Evolutionary conservation across 2,113 vertebrate species (phyloP), one percentile per base, ranked within the genome.

Genomic region (Colius striatus): DNA sequence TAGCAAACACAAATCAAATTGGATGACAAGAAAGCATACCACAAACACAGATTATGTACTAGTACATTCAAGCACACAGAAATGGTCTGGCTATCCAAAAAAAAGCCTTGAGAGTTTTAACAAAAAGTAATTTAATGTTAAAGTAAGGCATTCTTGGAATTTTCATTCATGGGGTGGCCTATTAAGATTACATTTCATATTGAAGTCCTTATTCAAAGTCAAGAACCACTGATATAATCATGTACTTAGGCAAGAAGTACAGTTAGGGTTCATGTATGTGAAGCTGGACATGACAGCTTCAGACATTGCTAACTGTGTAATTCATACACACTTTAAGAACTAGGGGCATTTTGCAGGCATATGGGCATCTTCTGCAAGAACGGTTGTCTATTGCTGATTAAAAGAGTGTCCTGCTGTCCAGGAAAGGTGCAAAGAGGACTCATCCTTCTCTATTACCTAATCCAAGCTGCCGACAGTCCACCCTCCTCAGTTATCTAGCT

Each of bases 251-350:
- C 41, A 65, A 54, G 27, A 50, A 65, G 16, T 29, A 30, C 19
- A 67, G 30, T 45, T 47, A 55, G 0, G 1, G 77, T 30, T 61
- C 34, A 38, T 0, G 2, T 17, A 41, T 2, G 4, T 2, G 21
- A 91, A 41, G 32, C 2, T 60, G 45, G 19, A 19, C 7, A 34
- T 34, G 6, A 27, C 75, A 72, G 62, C 58, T 84, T 83, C 4
- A 0, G 1, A 4, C 2, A 0, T 3, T 26, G 21, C 51, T 34
- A 50, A 36, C 30, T 29, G 17, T 20, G 32, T 1, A 0, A 55
- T 48, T 45, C 84, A 19, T 4, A 18, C 0, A 2, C 27, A 32
- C 29, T 63, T 47, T 27, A 34, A 50, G 57, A 78, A 63, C 36
- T 0, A 41, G 38, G 1, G 21, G 45, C 2, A 2, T 45, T 48